These are phyloP conservation scores for Lindbergichthys nudifrons DNA, from an alignment of 2,797 vertebrate genomes.

Conservation along the genomic window DNA sequence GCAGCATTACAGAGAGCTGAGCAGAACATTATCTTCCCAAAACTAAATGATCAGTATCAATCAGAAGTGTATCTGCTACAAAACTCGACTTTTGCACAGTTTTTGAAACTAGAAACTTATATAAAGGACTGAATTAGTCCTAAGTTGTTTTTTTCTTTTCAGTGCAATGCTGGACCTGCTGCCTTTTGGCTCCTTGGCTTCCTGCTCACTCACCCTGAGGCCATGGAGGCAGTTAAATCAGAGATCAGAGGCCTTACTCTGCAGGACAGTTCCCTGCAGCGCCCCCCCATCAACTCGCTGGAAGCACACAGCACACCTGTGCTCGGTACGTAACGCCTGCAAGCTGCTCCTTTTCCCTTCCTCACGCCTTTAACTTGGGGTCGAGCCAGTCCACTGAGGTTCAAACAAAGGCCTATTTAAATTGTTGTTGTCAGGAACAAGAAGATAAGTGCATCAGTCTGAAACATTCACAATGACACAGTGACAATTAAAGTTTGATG, in stretches of 20 bases:
- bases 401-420: constrained; percentile 29
- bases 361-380: constrained; percentile 16
- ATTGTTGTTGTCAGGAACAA: constrained; percentile 42
- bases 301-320: constrained; percentile 73
- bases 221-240: constrained; percentile 83
- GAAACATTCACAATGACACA: constrained; percentile 12
- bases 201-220: constrained; percentile 89
- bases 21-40: not conserved
- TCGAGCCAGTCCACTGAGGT: constrained; percentile 18
- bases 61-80: not conserved
- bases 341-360: constrained; percentile 27
- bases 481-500: constrained; percentile 20
- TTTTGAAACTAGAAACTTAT: not conserved
- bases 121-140: constrained; percentile 3
- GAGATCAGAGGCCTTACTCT: constrained; percentile 74
- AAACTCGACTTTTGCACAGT: not conserved
- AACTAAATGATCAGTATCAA: not conserved
- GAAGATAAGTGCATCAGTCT: not conserved
- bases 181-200: constrained; percentile 92
- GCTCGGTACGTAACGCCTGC: constrained; percentile 79
- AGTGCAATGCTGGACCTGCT: constrained; percentile 89
- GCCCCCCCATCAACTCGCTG: constrained; percentile 62
- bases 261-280: constrained; percentile 41
- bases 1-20: not conserved
- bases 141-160: constrained; percentile 38